Conservation (phyloP, 2,888 invertebrate species). For the Merodon equestris region DNA sequence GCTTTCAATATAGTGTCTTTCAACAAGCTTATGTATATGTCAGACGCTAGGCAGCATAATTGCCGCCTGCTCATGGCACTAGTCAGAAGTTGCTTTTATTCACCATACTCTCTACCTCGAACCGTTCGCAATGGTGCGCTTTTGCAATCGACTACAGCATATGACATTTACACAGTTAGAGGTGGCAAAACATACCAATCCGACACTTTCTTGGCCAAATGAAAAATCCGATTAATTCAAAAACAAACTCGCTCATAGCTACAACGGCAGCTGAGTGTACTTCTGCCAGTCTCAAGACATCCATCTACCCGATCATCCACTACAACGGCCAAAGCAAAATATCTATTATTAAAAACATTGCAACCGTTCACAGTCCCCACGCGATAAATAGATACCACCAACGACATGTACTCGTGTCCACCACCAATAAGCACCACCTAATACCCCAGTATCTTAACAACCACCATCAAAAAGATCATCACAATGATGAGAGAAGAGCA, state of each 20-base stretch:
- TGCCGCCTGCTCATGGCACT: constrained; percentile 17
- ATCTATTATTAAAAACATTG: constrained; percentile 60
- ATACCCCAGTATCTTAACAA: neutral
- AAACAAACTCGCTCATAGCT: constrained; percentile 40
- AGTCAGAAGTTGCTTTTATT: neutral
- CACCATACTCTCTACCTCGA: neutral
- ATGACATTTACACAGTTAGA: constrained; percentile 27
- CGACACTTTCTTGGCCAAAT: constrained; percentile 58
- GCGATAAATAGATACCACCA: constrained; percentile 36
- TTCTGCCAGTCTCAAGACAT: constrained; percentile 31
- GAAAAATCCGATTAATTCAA: constrained; percentile 33
- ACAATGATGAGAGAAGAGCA: constrained; percentile 56
- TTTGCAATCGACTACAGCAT: constrained; percentile 9
- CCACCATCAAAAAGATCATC: constrained; percentile 42
- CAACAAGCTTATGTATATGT: constrained; percentile 2
- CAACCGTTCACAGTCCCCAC: constrained; percentile 29
- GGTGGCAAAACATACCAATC: constrained; percentile 33
- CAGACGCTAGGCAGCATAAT: constrained; percentile 13
- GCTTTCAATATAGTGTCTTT: too few relatives aligned
- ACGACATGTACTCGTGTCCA: neutral
- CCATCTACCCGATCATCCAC: constrained; percentile 36
- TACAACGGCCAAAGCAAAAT: constrained; percentile 36
- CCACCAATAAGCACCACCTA: constrained; percentile 2
- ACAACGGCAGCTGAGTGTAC: constrained; percentile 55
- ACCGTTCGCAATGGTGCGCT: constrained; percentile 14